Base-by-base conservation (phyloP, 2,113 vertebrate species). In the Antidorcas marsupialis region DNA sequence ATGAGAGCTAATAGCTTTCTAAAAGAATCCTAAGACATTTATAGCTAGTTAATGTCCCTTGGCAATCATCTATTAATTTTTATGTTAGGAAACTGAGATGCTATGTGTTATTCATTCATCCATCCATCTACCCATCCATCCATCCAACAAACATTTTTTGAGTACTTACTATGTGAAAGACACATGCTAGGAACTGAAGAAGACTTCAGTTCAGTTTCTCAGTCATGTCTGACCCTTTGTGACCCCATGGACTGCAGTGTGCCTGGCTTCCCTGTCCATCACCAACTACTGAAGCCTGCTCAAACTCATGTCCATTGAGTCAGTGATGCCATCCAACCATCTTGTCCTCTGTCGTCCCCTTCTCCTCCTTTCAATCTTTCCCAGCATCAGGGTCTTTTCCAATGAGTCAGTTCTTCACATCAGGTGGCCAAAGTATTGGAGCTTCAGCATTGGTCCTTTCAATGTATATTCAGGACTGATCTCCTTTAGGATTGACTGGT, bases 1-100 rank as follows among this genome's bases (percentile, higher is more conserved):
- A 87, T 55, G 43, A 96, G 95, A 88, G 1, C 52, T 92, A 84
- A 57, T 87, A 57, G 12, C 21, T 60, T 96, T 95, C 50, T 78
- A 50, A 83, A 95, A 95, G 74, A 85, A 45, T 50, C 19, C 57
- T 43, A 83, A 82, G 64, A 9, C 33, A 39, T 85, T 74, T 89
- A 71, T 85, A 94, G 28, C 11, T 90, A 36, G 23, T 1, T 74
- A 74, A 85, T 87, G 21, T 15, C 7, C 27, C 39, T 33, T 52
- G 60, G 43, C 17, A 60, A 62, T 52, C 79, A 57, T 71, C 30
- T 90, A 19, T 78, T 91, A 53, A 47, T 76, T 86, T 76, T 83
- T 95, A 21, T 87, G 47, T 57, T 78, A 64, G 67, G 60, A 55
- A 93, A n/a, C 52, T 88, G 62, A 87, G 39, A 87, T 39, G 25